Percentiles rank a stretch among this genome's conserved stretches.
Conservation (phyloP, 2,888 invertebrate species). For the Hemicrepidius hirtus region DNA sequence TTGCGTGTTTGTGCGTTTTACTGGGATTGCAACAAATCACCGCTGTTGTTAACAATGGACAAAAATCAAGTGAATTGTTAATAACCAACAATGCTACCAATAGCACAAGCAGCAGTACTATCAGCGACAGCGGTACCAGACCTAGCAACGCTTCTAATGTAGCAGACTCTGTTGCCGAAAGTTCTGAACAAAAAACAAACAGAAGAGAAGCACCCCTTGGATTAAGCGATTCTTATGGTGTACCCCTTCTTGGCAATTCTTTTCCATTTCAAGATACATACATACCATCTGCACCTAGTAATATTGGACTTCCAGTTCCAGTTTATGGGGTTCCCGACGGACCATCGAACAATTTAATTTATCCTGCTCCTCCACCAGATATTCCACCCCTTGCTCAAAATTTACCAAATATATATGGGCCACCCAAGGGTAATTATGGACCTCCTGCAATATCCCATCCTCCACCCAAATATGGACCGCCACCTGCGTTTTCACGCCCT, state of each 20-base stretch:
- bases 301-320: constrained; percentile 75
- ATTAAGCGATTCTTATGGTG: constrained; percentile 73
- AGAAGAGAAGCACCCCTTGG: constrained; percentile 66
- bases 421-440: constrained; percentile 53
- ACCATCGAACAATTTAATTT: constrained; percentile 69
- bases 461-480: constrained; percentile 56
- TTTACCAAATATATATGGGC: constrained; percentile 39
- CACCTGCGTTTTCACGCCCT: constrained; percentile 53
- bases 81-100: constrained; percentile 2
- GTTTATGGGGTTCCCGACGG: constrained; percentile 77
- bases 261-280: constrained; percentile 67
- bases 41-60: constrained; percentile 69
- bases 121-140: constrained; percentile 41
- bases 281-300: constrained; percentile 65
- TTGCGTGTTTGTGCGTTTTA: constrained; percentile 63
- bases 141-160: constrained; percentile 39
- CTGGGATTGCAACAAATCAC: constrained; percentile 65
- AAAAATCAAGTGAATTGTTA: constrained; percentile 51
- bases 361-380: constrained; percentile 72
- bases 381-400: constrained; percentile 69
- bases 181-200: constrained; percentile 65
- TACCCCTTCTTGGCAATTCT: constrained; percentile 73
- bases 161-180: constrained; percentile 64
- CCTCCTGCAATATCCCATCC: constrained; percentile 52
- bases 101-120: constrained; percentile 45